Evolutionary conservation across 2,113 vertebrate genomes (phyloP).

Genomic region (Syrrhaptes paradoxus): DNA sequence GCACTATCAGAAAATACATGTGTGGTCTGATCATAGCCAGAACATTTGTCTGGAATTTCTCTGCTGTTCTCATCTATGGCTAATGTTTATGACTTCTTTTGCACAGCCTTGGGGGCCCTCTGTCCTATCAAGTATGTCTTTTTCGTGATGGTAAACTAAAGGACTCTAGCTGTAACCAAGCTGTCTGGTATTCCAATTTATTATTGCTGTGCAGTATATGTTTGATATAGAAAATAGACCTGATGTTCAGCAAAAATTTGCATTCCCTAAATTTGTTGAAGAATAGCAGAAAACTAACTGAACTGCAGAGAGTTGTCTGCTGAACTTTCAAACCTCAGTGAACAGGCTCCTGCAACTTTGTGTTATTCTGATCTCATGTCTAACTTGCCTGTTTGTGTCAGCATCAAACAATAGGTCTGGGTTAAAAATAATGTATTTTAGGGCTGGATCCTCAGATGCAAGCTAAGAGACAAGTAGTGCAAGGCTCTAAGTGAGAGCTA

Average conservation of each 20-base stretch:
- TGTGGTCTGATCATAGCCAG: not conserved
- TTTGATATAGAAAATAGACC: slow-evolving; percentile 43
- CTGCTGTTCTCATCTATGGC: not conserved
- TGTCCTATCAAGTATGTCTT: slow-evolving; percentile 14
- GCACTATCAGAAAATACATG: not conserved
- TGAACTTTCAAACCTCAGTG: not conserved
- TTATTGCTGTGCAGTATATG: not conserved
- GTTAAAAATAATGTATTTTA: not conserved
- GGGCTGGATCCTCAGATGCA: not conserved
- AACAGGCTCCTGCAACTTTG: not conserved
- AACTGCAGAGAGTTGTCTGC: slow-evolving; percentile 1
- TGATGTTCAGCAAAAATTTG: slow-evolving; percentile 23
- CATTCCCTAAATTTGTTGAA: not conserved
- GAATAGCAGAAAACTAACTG: not conserved
- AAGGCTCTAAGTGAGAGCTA: not conserved
- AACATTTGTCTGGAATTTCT: slow-evolving; percentile 59
- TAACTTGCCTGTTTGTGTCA: not conserved
- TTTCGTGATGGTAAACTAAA: slow-evolving; percentile 21
- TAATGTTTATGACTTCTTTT: slow-evolving; percentile 53
- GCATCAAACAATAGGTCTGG: not conserved
- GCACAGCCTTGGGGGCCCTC: not conserved
- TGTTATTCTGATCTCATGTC: not conserved
- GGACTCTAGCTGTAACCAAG: not conserved
- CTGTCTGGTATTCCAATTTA: not conserved
- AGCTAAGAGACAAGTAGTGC: not conserved